Evolutionary conservation across 2,888 invertebrate genomes (phyloP), one percentile per base, ranked within the genome.

Genomic region (Diarsia mendica): DNA sequence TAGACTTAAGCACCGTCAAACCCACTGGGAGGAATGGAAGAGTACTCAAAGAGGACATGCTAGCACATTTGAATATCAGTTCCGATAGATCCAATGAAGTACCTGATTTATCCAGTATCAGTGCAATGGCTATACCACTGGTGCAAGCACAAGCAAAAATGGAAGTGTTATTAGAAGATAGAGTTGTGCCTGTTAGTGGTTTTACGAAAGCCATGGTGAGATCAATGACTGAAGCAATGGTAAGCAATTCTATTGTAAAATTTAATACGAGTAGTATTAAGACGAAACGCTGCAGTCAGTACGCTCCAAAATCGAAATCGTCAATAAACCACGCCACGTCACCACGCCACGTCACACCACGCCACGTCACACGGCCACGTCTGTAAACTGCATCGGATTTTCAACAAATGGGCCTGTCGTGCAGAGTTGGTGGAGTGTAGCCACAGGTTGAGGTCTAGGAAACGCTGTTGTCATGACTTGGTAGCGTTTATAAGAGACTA

Each of bases 131-230:
- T 69, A 90, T 92, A 73, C 90, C 92, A 23, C 49, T 91, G 2
- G 79, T 87, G 44, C 86, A 87, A 85, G 91, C 91, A 13, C 87
- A 90, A 58, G 92, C 91, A 5, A 93, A 79, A 83, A 86, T 91
- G 10, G 94, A 93, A 91, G 81, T 91, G 10, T 67, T 92, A 49
- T 78, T 90, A 68, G 93, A 93, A 87, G 97, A 97, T 86, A 96
- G 93, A 91, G 96, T 97, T 0, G 97, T 98, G 75, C 97, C 97
- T 9, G 96, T 99, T 13, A 98, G 97, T 89, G 99, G 99, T 33
- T 98, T 99, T 89, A 97, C 97, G 39, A 99, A 98, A 94, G 98
- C 98, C 3, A 99, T 99, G 99, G 97, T 99, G 75, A 99, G 98
- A 95, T 98, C 99, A 0, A 99, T 99, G 99, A 98, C 98, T n/a